Conservation (phyloP, 2,113 vertebrate genomes). For the Australoheros scitulus region DNA sequence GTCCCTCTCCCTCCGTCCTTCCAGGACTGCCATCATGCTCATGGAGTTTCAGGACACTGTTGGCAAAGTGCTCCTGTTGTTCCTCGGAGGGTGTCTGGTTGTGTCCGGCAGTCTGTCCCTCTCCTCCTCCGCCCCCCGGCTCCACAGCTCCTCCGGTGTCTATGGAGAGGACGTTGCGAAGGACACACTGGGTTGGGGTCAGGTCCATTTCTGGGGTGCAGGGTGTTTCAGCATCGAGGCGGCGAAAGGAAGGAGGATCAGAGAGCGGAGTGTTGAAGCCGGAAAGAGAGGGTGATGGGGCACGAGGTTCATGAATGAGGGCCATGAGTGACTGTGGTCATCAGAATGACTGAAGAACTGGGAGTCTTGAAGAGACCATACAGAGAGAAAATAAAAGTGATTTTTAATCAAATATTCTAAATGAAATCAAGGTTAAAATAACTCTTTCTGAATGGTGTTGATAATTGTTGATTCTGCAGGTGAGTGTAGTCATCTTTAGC, state of each 20-base stretch:
- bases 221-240: conserved; percentile 86
- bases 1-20: conserved; percentile 74
- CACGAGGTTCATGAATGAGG: conserved; percentile 89
- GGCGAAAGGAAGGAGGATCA: conserved; percentile 85
- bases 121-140: conserved; percentile 61
- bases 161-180: conserved; percentile 90
- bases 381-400: not conserved
- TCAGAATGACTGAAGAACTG: conserved; percentile 48
- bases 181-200: conserved; percentile 93
- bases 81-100: conserved; percentile 87
- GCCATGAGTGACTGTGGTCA: conserved; percentile 82
- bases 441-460: not conserved
- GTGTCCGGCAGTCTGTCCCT: conserved; percentile 61
- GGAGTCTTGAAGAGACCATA: conserved; percentile 20
- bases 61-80: conserved; percentile 87
- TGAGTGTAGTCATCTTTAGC: not conserved
- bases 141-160: conserved; percentile 78
- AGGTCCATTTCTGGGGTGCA: conserved; percentile 92
- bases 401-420: not conserved
- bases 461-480: accelerated
- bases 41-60: conserved; percentile 90
- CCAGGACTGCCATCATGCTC: conserved; percentile 80
- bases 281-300: conserved; percentile 90
- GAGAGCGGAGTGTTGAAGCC: conserved; percentile 86
- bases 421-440: conserved; percentile 1